Evolutionary conservation across 2,113 vertebrate genomes (phyloP).

Genomic region (Marcusenius ussheri): DNA sequence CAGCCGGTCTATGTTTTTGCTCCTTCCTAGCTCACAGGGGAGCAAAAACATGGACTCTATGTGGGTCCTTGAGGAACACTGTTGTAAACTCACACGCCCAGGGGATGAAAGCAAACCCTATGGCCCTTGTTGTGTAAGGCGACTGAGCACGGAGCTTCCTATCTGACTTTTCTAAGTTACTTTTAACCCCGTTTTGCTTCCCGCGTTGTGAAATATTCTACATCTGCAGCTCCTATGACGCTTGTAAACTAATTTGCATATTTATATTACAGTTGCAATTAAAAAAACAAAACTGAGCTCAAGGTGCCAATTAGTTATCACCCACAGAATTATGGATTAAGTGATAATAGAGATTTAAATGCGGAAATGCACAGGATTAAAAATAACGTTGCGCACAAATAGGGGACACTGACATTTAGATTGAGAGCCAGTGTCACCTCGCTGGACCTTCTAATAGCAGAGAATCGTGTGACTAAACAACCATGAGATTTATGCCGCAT

Average conservation of each 20-base stretch:
- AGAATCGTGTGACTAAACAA: not conserved
- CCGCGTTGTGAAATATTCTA: not conserved
- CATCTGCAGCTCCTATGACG: not conserved
- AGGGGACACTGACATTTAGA: not conserved
- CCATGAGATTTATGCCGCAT: not conserved
- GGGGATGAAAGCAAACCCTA: not conserved
- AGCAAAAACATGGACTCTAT: not conserved
- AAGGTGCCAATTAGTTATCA: not conserved
- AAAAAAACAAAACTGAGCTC: not conserved
- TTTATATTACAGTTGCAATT: not conserved
- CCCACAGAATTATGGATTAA: not conserved
- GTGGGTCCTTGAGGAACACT: not conserved
- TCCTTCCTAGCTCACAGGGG: not conserved
- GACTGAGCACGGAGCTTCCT: not conserved
- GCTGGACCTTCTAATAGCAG: not conserved
- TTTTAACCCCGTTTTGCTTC: not conserved
- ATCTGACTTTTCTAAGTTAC: not conserved
- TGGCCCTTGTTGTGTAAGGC: not conserved
- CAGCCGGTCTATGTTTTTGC: not conserved
- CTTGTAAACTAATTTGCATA: not conserved
- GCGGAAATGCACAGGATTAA: not conserved
- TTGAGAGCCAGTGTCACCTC: not conserved
- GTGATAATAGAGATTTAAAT: not conserved
- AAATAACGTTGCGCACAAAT: not conserved
- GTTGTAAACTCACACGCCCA: not conserved